Conservation (phyloP, 2,888 invertebrate genomes). For the Agriopis marginaria region DNA sequence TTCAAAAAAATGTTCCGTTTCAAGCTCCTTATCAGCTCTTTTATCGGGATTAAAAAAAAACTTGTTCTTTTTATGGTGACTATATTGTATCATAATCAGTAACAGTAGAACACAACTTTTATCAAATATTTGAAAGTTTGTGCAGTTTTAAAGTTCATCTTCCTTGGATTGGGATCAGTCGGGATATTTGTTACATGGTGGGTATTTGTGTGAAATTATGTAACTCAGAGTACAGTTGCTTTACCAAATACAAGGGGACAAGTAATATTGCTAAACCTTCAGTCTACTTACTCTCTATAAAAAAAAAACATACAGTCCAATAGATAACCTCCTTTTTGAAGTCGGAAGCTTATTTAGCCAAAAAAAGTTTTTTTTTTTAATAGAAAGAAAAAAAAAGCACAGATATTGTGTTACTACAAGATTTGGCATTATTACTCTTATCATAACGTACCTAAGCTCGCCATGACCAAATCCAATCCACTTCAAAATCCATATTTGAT, state of each 20-base stretch:
- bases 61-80: background rate
- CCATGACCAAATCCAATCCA: background rate
- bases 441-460: background rate
- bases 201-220: background rate
- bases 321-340: background rate
- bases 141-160: background rate
- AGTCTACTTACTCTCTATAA: too few relatives aligned
- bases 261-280: background rate
- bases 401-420: background rate
- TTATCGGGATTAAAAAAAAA: too few relatives aligned
- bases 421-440: background rate
- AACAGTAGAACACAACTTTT: background rate
- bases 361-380: too few relatives aligned
- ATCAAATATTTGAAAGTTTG: background rate
- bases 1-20: too few relatives aligned
- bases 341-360: too few relatives aligned
- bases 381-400: too few relatives aligned
- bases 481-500: background rate
- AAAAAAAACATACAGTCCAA: too few relatives aligned
- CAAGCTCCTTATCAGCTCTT: too few relatives aligned
- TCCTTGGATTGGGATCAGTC: background rate
- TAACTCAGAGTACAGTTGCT: constrained; percentile 4
- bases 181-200: background rate
- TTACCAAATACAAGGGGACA: background rate
- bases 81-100: background rate